A percentile compares a stretch with the other conserved stretches of the same genome.
Conservation (phyloP, 2,888 invertebrate genomes). For the Agonopterix subpropinquella region DNA sequence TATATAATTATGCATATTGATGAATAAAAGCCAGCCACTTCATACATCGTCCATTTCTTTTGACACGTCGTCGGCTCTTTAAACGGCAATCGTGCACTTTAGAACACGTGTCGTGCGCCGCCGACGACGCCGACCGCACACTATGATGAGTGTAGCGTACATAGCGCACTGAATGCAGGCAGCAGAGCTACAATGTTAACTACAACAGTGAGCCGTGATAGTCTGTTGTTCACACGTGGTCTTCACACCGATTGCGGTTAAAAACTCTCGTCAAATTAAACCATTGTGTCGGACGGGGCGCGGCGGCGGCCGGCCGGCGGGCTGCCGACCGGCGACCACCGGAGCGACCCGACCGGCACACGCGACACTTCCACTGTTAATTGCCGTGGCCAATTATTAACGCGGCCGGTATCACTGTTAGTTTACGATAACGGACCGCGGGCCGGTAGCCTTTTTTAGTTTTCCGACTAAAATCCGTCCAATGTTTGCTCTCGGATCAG, state of each 20-base stretch:
- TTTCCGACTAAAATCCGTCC: conserved; percentile 7
- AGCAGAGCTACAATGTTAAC: too few relatives aligned
- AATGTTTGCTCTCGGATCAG: conserved; percentile 22
- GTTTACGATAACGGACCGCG: conserved; percentile 33
- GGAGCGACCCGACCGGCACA: conserved; percentile 1
- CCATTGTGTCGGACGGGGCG: conserved; percentile 20
- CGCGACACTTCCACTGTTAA: conserved; percentile 24
- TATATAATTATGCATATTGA: too few relatives aligned
- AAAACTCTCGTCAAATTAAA: conserved; percentile 44
- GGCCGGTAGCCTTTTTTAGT: conserved; percentile 14
- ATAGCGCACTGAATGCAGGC: too few relatives aligned
- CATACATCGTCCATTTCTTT: too few relatives aligned
- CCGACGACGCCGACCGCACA: too few relatives aligned
- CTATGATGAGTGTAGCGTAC: too few relatives aligned
- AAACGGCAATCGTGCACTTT: too few relatives aligned
- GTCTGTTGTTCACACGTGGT: background rate
- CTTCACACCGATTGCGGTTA: conserved; percentile 26
- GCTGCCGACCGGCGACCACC: conserved; percentile 9
- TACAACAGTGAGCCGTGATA: background rate
- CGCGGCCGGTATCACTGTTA: conserved; percentile 36
- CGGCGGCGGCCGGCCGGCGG: too few relatives aligned
- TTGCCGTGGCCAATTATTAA: conserved; percentile 44
- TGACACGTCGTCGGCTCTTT: too few relatives aligned
- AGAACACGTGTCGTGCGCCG: too few relatives aligned
- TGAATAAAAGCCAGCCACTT: too few relatives aligned